Percentiles rank a stretch among this genome's conserved stretches.
Evolutionary conservation across 2,888 invertebrate genomes (phyloP).

Genomic region (Acrobeloides nanus): DNA sequence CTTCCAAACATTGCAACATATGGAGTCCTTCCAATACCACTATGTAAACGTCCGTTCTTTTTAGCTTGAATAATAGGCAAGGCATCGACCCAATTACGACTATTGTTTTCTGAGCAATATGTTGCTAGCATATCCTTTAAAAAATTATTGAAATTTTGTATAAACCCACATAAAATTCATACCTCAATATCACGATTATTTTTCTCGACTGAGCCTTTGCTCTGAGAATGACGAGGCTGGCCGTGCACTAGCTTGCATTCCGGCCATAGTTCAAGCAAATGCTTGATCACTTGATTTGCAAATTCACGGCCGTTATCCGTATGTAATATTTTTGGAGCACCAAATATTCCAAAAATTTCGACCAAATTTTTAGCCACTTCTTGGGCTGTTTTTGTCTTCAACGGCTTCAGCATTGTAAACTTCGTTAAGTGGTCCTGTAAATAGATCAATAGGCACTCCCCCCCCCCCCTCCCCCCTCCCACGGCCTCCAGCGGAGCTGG

Average conservation of each 20-base stretch:
- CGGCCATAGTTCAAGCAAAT: background rate
- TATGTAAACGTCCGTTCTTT: background rate
- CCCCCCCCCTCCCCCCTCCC: too few species aligned
- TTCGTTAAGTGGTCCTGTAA: slow-evolving; percentile 2
- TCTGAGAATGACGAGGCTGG: background rate
- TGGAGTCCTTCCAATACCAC: background rate
- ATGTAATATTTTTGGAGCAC: too few species aligned
- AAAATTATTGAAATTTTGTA: background rate
- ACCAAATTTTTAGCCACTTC: background rate
- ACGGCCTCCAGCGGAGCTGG: too few species aligned
- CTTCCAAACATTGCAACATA: slow-evolving; percentile 1
- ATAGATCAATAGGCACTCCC: too few species aligned
- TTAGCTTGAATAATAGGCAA: background rate
- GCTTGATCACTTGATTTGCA: background rate
- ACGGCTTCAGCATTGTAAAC: background rate
- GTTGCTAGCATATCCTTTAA: slow-evolving; percentile 1
- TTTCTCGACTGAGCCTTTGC: background rate
- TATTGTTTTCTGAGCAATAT: background rate
- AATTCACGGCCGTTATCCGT: slow-evolving; percentile 3
- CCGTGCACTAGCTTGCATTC: background rate
- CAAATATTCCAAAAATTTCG: background rate
- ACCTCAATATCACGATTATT: slow-evolving; percentile 2
- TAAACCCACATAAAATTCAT: background rate
- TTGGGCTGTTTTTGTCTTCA: background rate
- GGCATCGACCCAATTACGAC: background rate